Conservation (phyloP, 2,113 vertebrate species). For the Laticauda colubrina region DNA sequence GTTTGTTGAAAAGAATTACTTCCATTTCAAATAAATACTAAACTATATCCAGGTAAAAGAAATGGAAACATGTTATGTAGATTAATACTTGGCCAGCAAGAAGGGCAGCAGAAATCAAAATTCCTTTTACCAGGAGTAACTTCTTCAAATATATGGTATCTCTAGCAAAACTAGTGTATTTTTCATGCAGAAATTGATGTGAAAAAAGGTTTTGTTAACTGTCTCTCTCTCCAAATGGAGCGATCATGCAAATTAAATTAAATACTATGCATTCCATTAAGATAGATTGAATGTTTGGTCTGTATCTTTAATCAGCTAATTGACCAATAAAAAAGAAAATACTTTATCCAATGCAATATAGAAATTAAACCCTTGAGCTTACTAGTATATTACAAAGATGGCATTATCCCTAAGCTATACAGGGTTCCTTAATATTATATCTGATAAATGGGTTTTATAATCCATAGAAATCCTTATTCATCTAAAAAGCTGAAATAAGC, state of each 20-base stretch:
- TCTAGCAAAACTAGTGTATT: not conserved
- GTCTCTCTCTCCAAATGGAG: not conserved
- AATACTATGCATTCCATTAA: not conserved
- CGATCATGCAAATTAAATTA: not conserved
- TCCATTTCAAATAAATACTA: not conserved
- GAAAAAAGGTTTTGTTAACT: not conserved
- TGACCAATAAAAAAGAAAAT: conserved; percentile 2
- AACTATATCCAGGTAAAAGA: not conserved
- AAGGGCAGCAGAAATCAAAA: not conserved
- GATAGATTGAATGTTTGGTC: not conserved
- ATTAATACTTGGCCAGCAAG: not conserved
- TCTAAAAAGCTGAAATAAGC: not conserved
- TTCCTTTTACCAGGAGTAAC: not conserved
- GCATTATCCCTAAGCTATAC: not conserved
- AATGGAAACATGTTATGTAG: not conserved
- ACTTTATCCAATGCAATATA: not conserved
- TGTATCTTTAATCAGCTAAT: conserved; percentile 14
- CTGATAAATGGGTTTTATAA: not conserved
- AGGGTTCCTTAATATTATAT: not conserved
- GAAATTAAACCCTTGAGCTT: not conserved
- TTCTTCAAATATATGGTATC: not conserved
- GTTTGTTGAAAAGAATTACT: not conserved
- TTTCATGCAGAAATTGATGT: not conserved
- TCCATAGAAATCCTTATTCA: not conserved
- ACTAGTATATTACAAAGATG: not conserved